Evolutionary conservation across 2,797 vertebrate genomes (phyloP).

Genomic region (Varecia variegata): DNA sequence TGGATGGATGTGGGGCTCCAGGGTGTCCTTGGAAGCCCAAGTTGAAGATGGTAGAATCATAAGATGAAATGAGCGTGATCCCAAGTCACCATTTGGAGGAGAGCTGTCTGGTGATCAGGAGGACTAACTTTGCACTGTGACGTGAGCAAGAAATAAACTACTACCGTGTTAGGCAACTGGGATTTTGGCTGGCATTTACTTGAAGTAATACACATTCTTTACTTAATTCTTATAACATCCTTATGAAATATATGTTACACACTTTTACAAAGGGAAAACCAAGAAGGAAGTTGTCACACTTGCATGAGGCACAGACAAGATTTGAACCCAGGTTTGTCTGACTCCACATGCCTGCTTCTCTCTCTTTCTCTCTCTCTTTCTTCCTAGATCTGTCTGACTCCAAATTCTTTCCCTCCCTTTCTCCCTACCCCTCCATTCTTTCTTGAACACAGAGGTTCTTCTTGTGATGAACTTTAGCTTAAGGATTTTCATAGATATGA

Average conservation of each 20-base stretch:
- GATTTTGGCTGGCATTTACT: not conserved
- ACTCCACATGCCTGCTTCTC: not conserved
- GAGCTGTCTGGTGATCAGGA: not conserved
- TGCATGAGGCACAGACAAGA: not conserved
- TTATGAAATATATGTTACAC: too few relatives aligned
- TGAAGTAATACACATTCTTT: not conserved
- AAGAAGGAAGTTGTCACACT: not conserved
- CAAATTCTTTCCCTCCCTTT: not conserved
- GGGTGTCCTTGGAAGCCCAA: not conserved
- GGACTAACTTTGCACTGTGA: not conserved
- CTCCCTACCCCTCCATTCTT: not conserved
- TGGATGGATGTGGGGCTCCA: not conserved
- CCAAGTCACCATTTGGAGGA: not conserved
- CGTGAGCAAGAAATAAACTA: not conserved
- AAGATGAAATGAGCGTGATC: not conserved
- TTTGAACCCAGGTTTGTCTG: not conserved
- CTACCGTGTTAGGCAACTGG: not conserved
- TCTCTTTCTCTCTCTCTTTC: not conserved
- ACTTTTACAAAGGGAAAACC: not conserved
- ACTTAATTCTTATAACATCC: not conserved
- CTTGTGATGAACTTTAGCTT: not conserved
- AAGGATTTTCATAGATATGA: not conserved
- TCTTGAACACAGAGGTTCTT: not conserved
- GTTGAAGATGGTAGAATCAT: not conserved
- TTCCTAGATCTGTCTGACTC: not conserved